Percentiles rank a stretch among this genome's conserved stretches.
phyloP scores from a whole-genome alignment of 2,113 vertebrate genomes.

The Vicugna pacos region DNA sequence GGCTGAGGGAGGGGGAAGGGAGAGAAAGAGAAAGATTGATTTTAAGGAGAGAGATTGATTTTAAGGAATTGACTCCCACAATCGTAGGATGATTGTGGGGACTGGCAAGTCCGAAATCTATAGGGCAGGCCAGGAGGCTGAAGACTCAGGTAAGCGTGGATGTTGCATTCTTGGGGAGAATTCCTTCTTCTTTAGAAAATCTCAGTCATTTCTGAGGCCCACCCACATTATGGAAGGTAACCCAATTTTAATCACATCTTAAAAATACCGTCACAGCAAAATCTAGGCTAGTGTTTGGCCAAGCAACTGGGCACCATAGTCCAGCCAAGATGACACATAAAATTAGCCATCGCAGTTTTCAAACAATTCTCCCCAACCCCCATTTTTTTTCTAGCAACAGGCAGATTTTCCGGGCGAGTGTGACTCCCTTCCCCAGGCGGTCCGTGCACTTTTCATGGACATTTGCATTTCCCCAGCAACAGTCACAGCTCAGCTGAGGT shows the following conservation, averaged over 20 bases:
- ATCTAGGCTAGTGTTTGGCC: background rate
- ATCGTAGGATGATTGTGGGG: background rate
- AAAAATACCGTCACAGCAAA: background rate
- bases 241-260: background rate
- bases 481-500: background rate
- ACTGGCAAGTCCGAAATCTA: background rate
- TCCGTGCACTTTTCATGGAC: background rate
- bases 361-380: background rate
- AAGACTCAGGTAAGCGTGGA: background rate
- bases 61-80: background rate
- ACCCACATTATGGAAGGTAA: background rate
- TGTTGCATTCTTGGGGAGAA: background rate
- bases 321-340: background rate
- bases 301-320: background rate
- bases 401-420: background rate
- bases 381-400: background rate
- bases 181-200: background rate
- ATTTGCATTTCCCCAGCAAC: background rate
- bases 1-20: no score
- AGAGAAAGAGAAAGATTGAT: background rate
- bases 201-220: background rate
- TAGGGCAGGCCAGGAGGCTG: background rate
- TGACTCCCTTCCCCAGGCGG: background rate
- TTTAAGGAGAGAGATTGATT: background rate
- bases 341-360: background rate